Evolutionary conservation across 2,113 vertebrate genomes (phyloP).

Genomic region (Thomomys bottae): DNA sequence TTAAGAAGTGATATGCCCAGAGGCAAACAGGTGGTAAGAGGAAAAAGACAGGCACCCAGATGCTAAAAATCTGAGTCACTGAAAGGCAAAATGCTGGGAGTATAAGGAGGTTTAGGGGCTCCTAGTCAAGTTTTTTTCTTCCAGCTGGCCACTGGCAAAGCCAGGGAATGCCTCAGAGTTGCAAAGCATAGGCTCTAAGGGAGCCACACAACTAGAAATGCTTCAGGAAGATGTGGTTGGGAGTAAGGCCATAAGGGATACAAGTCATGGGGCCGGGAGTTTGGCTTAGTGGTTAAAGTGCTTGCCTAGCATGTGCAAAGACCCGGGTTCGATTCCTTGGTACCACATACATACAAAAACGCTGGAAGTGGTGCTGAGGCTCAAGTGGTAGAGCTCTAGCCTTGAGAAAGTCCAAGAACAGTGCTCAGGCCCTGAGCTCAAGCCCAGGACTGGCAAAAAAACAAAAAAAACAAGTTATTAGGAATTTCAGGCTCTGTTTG

Average conservation of each 20-base stretch:
- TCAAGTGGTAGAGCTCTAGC: no score
- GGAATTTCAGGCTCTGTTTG: not conserved
- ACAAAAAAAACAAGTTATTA: no score
- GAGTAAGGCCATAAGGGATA: not conserved
- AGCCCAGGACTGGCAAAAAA: no score
- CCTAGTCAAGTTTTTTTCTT: not conserved
- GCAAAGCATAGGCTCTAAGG: not conserved
- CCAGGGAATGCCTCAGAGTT: not conserved
- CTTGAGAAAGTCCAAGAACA: no score
- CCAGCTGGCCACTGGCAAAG: not conserved
- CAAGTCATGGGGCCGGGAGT: no score
- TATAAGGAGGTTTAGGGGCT: not conserved
- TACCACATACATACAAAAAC: no score
- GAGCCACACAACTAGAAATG: not conserved
- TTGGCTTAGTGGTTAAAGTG: no score
- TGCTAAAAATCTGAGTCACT: slow-evolving; percentile 49
- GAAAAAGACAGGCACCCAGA: slow-evolving; percentile 1
- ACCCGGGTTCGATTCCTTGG: no score
- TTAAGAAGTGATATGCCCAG: slow-evolving; percentile 71
- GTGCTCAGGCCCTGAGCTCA: no score
- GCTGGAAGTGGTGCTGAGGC: no score
- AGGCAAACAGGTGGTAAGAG: slow-evolving; percentile 71
- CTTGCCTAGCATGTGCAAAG: no score
- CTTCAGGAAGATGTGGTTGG: not conserved
- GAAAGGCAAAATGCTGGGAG: not conserved